Base-by-base conservation (phyloP, 2,113 vertebrate genomes). In the Sapayoa aenigma region DNA sequence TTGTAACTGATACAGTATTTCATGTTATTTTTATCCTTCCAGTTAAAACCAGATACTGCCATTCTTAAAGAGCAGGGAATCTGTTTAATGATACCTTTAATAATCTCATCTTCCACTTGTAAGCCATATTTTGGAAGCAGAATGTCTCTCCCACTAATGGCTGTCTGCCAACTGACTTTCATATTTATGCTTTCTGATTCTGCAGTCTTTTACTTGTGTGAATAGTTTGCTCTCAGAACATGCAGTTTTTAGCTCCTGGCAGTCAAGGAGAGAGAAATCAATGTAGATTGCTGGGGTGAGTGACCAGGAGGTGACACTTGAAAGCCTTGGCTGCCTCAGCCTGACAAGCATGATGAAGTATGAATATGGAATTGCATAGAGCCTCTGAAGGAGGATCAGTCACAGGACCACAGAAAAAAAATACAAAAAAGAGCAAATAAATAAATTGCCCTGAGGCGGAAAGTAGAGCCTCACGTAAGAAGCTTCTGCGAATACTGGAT, bases 21-120 rank as follows among this genome's bases (percentile, higher is more conserved):
- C 5, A 84, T 59, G 68, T 88, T 94, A 90, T 91, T 95, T 97
- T 95, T 93, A 79, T 75, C 89, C 77, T 94, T 89, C 53, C 49
- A 56, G 52, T 93, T 91, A 89, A 93, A 93, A 68, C 27, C 25
- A 87, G n/a, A 84, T 66, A 88, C 23, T 78, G 30, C 47, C 1
- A 1, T 72, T 68, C 56, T 84, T 87, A 76, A 91, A 91, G 72
- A 91, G 82, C 67, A 88, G 24, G 35, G 72, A 67, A 63, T 86
- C 60, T 94, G 42, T 94, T 93, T 96, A 93, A 89, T 81, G 75
- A 71, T 93, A 77, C 78, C 82, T 91, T 86, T 90, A 93, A 86
- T 80, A 86, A 92, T 56, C 65, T 73, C 62, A 5, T 19, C 59
- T 91, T 84, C 81, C 78, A 84, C 91, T 76, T 84, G 77, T 87